Evolutionary conservation across 1,140 invertebrate genomes (phyloP).

Genomic region (Aradophagus sp.): DNA sequence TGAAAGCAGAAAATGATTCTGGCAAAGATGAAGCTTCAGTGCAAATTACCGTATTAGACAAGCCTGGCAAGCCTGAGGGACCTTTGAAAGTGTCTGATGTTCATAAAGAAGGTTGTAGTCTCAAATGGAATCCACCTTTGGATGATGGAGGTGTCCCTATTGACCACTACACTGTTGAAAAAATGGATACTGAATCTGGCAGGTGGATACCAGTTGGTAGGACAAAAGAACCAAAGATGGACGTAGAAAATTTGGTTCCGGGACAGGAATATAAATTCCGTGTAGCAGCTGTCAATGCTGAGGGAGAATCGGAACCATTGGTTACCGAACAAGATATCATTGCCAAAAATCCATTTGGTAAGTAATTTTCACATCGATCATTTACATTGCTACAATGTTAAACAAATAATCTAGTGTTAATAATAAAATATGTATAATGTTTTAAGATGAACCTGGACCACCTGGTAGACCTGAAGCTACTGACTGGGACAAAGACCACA

Average conservation of each 20-base stretch:
- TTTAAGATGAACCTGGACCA: slow-evolving; percentile 94
- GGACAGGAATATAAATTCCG: slow-evolving; percentile 98
- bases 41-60: slow-evolving; percentile 89
- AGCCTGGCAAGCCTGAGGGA: slow-evolving; percentile 92
- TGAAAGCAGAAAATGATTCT: slow-evolving; percentile 93
- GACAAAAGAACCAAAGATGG: slow-evolving; percentile 87
- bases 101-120: slow-evolving; percentile 92
- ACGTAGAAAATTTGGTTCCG: slow-evolving; percentile 88
- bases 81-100: slow-evolving; percentile 93
- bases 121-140: slow-evolving; percentile 95
- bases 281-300: slow-evolving; percentile 94
- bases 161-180: slow-evolving; percentile 94
- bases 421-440: too few species aligned
- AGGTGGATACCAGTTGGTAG: slow-evolving; percentile 89
- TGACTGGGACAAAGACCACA: slow-evolving; percentile 96
- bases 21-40: slow-evolving; percentile 94
- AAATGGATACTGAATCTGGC: slow-evolving; percentile 88
- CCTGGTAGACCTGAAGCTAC: slow-evolving; percentile 90
- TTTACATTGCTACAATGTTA: too few species aligned
- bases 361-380: slow-evolving; percentile 53
- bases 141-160: slow-evolving; percentile 94
- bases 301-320: slow-evolving; percentile 95
- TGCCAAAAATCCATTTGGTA: slow-evolving; percentile 98
- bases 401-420: too few species aligned
- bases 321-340: slow-evolving; percentile 91